Evolutionary conservation across 2,797 vertebrate genomes (phyloP).

Genomic region (Ceyx erithaca): DNA sequence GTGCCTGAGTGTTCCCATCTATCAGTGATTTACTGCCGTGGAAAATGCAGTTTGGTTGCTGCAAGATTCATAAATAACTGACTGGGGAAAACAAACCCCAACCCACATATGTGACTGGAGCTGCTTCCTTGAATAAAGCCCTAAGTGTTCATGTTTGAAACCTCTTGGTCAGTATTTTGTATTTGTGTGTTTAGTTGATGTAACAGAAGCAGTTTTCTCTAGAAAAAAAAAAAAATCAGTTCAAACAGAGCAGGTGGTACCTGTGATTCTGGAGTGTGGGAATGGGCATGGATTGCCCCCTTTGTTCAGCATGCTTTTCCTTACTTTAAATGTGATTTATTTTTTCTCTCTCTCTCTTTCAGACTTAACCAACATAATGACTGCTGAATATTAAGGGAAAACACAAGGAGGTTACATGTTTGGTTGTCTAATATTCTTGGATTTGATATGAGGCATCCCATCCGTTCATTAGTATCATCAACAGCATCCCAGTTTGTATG

Average conservation of each 20-base stretch:
- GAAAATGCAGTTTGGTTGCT: not conserved
- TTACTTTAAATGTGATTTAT: not conserved
- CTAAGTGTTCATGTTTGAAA: not conserved
- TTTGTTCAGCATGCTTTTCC: not conserved
- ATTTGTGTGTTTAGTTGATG: not conserved
- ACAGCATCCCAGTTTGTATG: conserved; percentile 82
- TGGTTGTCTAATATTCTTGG: conserved; percentile 85
- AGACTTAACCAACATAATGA: conserved; percentile 91
- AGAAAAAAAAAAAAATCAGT: not conserved
- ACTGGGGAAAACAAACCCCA: not conserved
- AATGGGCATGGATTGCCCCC: not conserved
- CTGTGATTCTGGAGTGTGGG: not conserved
- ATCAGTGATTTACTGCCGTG: not conserved
- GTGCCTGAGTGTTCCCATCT: not conserved
- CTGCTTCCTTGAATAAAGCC: not conserved
- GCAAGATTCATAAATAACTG: not conserved
- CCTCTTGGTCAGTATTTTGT: not conserved
- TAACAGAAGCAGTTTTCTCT: not conserved
- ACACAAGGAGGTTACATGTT: conserved; percentile 79
- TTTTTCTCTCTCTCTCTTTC: conserved; percentile 65
- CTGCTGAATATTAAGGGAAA: conserved; percentile 83
- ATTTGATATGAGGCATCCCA: conserved; percentile 83
- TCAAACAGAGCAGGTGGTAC: not conserved
- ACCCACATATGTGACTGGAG: not conserved
- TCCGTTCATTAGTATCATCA: conserved; percentile 78